A percentile compares a stretch with the other conserved stretches of the same genome.
Conservation (phyloP, 2,888 invertebrate species). For the Drosophila putrida region DNA sequence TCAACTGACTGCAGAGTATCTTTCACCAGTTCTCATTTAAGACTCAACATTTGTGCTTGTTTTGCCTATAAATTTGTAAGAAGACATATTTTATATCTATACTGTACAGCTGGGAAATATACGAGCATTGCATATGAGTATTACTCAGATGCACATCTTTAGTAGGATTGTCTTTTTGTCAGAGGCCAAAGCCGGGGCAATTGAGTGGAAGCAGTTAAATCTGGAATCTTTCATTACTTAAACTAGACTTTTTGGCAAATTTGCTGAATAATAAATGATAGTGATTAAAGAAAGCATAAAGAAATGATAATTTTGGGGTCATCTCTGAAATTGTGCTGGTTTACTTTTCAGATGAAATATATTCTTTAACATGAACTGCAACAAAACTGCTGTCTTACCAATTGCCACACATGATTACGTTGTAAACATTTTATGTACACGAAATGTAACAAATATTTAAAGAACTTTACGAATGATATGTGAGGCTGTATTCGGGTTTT, state of each 20-base stretch:
- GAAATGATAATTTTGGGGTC: conserved; percentile 13
- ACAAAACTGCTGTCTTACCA: conserved; percentile 28
- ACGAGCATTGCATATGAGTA: conserved; percentile 19
- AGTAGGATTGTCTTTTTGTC: conserved; percentile 44
- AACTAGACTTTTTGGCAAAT: conserved; percentile 25
- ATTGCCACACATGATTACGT: conserved; percentile 63
- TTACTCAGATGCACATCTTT: conserved; percentile 24
- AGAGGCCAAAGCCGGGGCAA: conserved; percentile 55
- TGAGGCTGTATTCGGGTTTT: conserved; percentile 57
- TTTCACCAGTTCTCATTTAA: not conserved
- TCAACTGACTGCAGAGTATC: conserved; percentile 23
- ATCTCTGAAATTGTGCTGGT: conserved; percentile 12
- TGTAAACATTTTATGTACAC: conserved; percentile 72
- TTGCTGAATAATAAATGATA: conserved; percentile 19
- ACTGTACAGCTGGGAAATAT: conserved; percentile 46
- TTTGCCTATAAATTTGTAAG: conserved; percentile 63
- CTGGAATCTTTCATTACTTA: conserved; percentile 31
- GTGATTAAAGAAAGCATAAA: conserved; percentile 12
- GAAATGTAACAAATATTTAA: conserved; percentile 68
- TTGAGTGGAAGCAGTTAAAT: conserved; percentile 60
- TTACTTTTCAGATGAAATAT: conserved; percentile 4
- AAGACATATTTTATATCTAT: conserved; percentile 47
- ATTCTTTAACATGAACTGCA: conserved; percentile 1
- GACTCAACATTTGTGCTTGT: not conserved
- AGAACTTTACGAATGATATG: conserved; percentile 77